These are phyloP conservation scores for Asobara japonica DNA, from an alignment of 1,140 invertebrate species.

Conservation along the genomic window DNA sequence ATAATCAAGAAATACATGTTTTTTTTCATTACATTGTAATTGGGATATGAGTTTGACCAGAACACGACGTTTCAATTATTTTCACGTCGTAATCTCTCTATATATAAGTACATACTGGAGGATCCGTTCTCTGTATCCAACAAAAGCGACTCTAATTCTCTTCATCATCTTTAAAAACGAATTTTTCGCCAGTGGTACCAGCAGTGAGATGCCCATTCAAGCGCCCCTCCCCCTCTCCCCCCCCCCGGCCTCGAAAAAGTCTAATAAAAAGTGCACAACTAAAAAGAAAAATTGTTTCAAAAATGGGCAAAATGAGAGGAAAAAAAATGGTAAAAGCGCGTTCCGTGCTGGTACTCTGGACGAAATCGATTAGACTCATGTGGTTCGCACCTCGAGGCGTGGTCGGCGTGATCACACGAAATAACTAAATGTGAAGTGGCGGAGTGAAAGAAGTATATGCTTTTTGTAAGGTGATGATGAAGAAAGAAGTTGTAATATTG, in stretches of 20 bases:
- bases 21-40: conserved; percentile 8
- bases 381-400: conserved; percentile 33
- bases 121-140: neutral
- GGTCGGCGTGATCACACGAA: conserved; percentile 32
- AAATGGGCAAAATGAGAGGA: neutral
- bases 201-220: neutral
- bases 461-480: conserved; percentile 1
- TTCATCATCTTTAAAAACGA: conserved; percentile 30
- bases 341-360: conserved; percentile 16
- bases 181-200: conserved; percentile 17
- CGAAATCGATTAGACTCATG: conserved; percentile 33
- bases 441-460: conserved; percentile 12
- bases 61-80: conserved; percentile 22
- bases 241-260: too few relatives aligned
- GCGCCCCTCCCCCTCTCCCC: too few relatives aligned
- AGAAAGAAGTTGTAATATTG: conserved; percentile 13
- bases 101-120: neutral
- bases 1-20: neutral
- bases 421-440: conserved; percentile 25
- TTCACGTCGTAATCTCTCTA: conserved; percentile 9
- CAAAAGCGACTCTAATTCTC: conserved; percentile 32
- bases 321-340: conserved; percentile 5
- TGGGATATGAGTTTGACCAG: neutral
- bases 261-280: neutral
- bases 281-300: conserved; percentile 3